A percentile compares a stretch with the other conserved stretches of the same genome.
These are phyloP conservation scores for Glaucidium brasilianum DNA, from an alignment of 2,113 vertebrate genomes.

Conservation along the genomic window DNA sequence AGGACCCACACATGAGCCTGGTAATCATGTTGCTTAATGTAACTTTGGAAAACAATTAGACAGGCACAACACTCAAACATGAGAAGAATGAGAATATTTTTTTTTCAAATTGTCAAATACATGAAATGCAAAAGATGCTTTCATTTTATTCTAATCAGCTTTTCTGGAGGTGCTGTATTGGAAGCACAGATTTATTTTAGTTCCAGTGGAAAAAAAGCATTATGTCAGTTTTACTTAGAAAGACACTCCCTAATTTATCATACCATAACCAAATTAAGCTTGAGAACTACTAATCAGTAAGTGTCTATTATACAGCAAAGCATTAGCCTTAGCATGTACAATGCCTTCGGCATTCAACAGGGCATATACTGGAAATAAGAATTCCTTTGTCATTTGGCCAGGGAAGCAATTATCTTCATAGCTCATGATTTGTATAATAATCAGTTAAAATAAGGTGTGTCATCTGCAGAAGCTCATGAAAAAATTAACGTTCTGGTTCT, in stretches of 20 bases:
- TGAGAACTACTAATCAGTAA: constrained; percentile 57
- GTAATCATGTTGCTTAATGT: background rate
- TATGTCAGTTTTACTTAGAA: constrained; percentile 41
- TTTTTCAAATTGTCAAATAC: background rate
- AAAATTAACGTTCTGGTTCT: background rate
- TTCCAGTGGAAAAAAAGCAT: background rate
- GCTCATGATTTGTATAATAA: constrained; percentile 55
- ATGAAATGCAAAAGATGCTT: background rate
- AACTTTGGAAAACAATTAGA: background rate
- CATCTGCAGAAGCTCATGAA: constrained; percentile 19
- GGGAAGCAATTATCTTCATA: constrained; percentile 39
- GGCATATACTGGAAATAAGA: constrained; percentile 48
- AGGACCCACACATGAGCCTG: background rate
- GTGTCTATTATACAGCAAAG: constrained; percentile 29
- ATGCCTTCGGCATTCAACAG: constrained; percentile 49
- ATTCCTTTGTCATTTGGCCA: constrained; percentile 61
- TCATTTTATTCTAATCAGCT: background rate
- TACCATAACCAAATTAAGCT: constrained; percentile 42
- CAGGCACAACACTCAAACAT: background rate
- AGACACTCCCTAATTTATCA: constrained; percentile 55
- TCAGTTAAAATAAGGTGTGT: constrained; percentile 49
- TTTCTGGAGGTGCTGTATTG: background rate
- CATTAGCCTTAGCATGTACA: constrained; percentile 62
- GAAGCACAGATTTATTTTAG: background rate
- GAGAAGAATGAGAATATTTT: background rate